Base-by-base conservation (phyloP, 37 sponge, comb jelly and placozoan genomes). In the Geodia barretti region DNA sequence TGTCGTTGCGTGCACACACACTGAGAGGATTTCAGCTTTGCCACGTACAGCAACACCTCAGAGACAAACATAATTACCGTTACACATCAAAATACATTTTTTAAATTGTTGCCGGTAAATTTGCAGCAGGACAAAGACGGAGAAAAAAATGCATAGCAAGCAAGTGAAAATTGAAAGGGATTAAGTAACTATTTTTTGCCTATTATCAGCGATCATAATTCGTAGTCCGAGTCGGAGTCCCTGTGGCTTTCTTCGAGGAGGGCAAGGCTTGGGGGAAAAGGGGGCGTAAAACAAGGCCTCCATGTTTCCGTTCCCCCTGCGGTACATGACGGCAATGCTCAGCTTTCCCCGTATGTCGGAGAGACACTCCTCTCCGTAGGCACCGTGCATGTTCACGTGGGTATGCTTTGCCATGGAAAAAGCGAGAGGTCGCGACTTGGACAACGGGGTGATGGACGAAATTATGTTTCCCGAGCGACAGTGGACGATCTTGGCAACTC, bases 241-340 rank as follows among this genome's bases (percentile, higher is more conserved):
- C 54, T 47, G 14, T 47, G 7, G 14, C 14, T 47, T 7, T 47
- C 54, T 14, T 47, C 54, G 11, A 47, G 54, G 54, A 47, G 54
- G 7, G 54, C 54, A 17, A 47, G 54, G 14, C 54, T 47, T 47
- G 54, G 54, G 7, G 54, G 54, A n/a, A 23, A 73, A 82, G 7
- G 73, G 74, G 43, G 61, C 40, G 32, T 71, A 82, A 32, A 26
- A 82, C 74, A 82, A 58, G 3, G 40, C 82, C 42, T 72, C 82
- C 14, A 82, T 82, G 65, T 82, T 73, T 1, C 82, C 74, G 19
- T 63, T 28, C 2, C 82, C 82, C 65, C 73, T 82, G 11, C 82
- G 63, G 33, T 82, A 82, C 65, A 82, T 14, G 31, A 82, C 64
- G 0, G 60, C 65, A 1, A 72, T 60, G 9, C 41, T 82, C 43